Conservation (phyloP, 2,797 vertebrate genomes). For the Microctenopoma steveboyesi region DNA sequence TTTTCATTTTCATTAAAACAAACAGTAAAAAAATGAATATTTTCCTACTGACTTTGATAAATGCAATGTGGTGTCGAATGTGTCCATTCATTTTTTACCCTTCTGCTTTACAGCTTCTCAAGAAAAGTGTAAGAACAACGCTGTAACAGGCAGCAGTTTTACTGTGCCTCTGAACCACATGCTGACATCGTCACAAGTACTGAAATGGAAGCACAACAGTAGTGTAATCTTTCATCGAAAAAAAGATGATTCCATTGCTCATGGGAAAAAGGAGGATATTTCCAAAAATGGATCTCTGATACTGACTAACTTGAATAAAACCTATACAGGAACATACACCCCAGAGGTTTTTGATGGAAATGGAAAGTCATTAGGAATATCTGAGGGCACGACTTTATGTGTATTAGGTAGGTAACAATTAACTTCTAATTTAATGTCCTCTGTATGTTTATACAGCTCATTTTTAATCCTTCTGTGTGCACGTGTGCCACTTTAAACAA, state of each 20-base stretch:
- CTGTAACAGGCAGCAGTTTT: accelerated
- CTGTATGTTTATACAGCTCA: neutral
- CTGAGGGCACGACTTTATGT: accelerated
- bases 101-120: neutral
- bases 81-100: neutral
- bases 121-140: accelerated
- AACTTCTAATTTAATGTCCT: accelerated
- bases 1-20: neutral
- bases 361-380: accelerated
- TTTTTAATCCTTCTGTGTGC: neutral
- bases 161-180: accelerated
- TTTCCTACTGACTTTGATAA: neutral
- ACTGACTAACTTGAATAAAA: neutral
- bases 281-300: conserved; percentile 1
- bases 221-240: accelerated
- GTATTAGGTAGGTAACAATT: conserved; percentile 42
- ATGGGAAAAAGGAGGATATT: neutral
- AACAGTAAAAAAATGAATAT: neutral
- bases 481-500: neutral
- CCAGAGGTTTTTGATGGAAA: accelerated
- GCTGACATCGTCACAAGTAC: accelerated
- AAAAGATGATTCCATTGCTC: neutral
- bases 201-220: accelerated
- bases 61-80: neutral
- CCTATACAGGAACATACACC: accelerated